Percentiles rank a stretch among this genome's conserved stretches.
Evolutionary conservation across 2,113 vertebrate species (phyloP).

Genomic region (Pelodiscus sinensis): DNA sequence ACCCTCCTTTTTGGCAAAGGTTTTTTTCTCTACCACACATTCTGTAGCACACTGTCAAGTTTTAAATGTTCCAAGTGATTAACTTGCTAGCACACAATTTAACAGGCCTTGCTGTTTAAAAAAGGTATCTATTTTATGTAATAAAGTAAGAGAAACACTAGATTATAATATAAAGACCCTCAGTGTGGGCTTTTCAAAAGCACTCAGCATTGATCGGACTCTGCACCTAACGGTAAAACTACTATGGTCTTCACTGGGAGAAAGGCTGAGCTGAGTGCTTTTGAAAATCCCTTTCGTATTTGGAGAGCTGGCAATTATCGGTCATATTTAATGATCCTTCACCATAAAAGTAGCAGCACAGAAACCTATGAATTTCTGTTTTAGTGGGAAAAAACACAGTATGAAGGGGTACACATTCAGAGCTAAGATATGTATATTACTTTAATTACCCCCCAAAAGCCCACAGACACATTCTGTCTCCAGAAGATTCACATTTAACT

Average conservation of each 20-base stretch:
- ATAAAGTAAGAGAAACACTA: neutral
- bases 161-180: neutral
- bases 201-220: neutral
- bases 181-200: neutral
- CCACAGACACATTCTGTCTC: neutral
- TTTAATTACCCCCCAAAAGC: neutral
- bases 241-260: neutral
- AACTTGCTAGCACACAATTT: neutral
- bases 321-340: neutral
- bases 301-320: neutral
- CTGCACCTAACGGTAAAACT: neutral
- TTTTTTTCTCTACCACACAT: neutral
- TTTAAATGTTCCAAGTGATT: neutral
- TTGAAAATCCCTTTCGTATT: neutral
- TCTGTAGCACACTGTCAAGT: neutral
- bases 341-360: neutral
- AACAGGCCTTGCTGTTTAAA: neutral
- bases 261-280: neutral
- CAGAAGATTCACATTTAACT: neutral
- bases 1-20: neutral
- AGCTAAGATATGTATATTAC: neutral
- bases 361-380: neutral
- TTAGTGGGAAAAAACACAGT: neutral
- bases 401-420: neutral
- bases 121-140: neutral